A percentile compares a stretch with the other conserved stretches of the same genome.
Conservation (phyloP, 2,888 invertebrate species). For the Scotopteryx bipunctaria region DNA sequence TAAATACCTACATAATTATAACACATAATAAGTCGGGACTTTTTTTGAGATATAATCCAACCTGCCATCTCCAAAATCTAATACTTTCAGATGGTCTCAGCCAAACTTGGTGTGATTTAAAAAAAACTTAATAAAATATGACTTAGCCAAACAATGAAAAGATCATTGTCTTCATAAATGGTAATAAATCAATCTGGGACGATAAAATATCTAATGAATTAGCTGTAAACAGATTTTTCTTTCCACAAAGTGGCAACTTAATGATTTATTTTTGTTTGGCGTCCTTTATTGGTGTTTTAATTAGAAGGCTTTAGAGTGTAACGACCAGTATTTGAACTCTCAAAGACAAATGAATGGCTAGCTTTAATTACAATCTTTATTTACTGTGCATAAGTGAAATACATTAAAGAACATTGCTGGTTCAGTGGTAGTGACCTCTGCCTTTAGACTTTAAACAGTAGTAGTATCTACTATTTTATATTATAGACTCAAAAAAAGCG, state of each 20-base stretch:
- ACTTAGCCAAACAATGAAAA: too few relatives aligned
- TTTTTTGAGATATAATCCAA: too few relatives aligned
- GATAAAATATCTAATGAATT: background rate
- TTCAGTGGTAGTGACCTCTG: too few relatives aligned
- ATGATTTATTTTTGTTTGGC: slow-evolving; percentile 8
- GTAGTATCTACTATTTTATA: too few relatives aligned
- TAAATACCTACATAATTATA: too few relatives aligned
- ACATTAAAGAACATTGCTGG: background rate
- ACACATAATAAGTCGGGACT: too few relatives aligned
- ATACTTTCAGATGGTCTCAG: too few relatives aligned
- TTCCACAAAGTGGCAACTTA: background rate
- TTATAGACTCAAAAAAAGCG: too few relatives aligned
- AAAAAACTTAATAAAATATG: too few relatives aligned
- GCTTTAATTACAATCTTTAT: slow-evolving; percentile 8
- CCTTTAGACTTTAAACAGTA: too few relatives aligned
- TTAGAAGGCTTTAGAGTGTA: slow-evolving; percentile 9
- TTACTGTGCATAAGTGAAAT: background rate
- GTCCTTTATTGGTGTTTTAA: slow-evolving; percentile 11
- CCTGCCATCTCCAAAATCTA: too few relatives aligned
- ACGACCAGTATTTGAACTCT: slow-evolving; percentile 13
- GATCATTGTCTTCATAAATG: background rate
- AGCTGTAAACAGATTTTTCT: background rate
- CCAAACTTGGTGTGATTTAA: too few relatives aligned
- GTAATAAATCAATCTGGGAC: background rate
- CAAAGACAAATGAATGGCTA: slow-evolving; percentile 13